These are phyloP conservation scores for Cavia aperea DNA, from an alignment of 2,113 vertebrate genomes.

Conservation along the genomic window DNA sequence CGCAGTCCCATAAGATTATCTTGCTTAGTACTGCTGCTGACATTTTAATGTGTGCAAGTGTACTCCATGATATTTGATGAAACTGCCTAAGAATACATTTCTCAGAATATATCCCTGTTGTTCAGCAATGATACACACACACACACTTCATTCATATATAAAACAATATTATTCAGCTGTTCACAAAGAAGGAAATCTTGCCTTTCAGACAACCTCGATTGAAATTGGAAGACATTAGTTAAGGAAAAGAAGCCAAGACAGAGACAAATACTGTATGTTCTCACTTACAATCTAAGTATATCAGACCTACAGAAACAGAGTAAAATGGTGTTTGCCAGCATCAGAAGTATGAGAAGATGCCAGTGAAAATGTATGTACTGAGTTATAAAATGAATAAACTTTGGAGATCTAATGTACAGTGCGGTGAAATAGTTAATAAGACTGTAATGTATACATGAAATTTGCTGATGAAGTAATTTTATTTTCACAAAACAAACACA, in stretches of 20 bases:
- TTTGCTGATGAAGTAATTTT: background rate
- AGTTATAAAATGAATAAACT: background rate
- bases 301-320: background rate
- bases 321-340: background rate
- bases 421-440: background rate
- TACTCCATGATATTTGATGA: background rate
- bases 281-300: background rate
- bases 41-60: background rate
- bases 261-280: background rate
- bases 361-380: background rate
- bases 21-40: background rate
- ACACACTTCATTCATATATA: background rate
- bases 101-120: background rate
- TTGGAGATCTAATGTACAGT: background rate
- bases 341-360: background rate
- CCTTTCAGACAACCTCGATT: background rate
- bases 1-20: background rate
- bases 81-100: background rate
- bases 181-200: background rate
- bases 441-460: background rate
- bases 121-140: background rate
- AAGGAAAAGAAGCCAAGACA: background rate
- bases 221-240: background rate
- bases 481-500: background rate
- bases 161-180: background rate